Evolutionary conservation across 1,140 invertebrate species (phyloP), one percentile per base, ranked within the genome.

Genomic region (Caerostris darwini): DNA sequence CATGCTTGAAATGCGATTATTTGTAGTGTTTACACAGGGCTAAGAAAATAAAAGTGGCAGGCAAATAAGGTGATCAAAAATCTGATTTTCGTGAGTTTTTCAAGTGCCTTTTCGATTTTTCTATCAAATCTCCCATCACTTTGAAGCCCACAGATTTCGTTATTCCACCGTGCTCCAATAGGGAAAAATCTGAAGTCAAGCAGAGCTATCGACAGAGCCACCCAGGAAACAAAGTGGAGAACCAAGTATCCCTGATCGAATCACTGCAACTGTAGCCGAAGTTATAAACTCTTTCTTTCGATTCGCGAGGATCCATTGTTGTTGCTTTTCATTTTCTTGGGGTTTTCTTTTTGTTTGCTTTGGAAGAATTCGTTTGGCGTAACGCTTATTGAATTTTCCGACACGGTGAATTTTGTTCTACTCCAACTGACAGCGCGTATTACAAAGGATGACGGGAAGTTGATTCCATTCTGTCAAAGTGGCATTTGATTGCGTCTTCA

Each of bases 211-310:
- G 71, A 69, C 34, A 82, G 34, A 64, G 50, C 64, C 87, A 34
- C 54, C 58, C 57, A 34, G 71, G 59, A 90, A 90, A 90, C 64
- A 34, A 77, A 77, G 53, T 58, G 57, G 50, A 19, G 57, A 91
- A 91, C 82, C 90, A 91, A 56, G 90, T 91, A 91, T 85, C 83
- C 90, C 67, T 91, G 90, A 91, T 91, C 90, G 67, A 91, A 91
- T 91, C 90, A 82, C 71, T 54, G 90, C 54, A 61, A 82, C 69
- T 53, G 50, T 89, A 56, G 90, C 3, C 56, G 77, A 82, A 91
- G 71, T 91, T 57, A 91, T 91, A 91, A 91, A 85, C 56, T 58
- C 71, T 91, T 91, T 82, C 57, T 53, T 69, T 61, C 8, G 71
- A n/a, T 71, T 61, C 71, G 57, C 67, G 58, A 71, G 54, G 71